Conservation (phyloP, 1,140 invertebrate genomes). For the Paracyclopina nana region DNA sequence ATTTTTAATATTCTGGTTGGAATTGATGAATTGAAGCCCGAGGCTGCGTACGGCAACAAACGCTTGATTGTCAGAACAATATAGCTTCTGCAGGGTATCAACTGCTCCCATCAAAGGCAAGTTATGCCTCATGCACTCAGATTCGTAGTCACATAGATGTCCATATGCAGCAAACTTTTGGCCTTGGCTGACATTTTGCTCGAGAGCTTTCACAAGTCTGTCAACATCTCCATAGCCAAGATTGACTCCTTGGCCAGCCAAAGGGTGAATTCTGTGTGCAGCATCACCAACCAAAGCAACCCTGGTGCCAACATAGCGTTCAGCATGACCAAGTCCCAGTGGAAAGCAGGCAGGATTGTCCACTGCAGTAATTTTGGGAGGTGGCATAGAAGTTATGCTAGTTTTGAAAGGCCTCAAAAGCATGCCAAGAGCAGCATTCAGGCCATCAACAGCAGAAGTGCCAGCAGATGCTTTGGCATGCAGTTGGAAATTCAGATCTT, state of each 20-base stretch:
- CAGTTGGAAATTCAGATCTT: neutral
- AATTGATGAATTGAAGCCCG: constrained; percentile 62
- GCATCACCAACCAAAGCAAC: constrained; percentile 53
- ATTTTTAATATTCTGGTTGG: too few relatives aligned
- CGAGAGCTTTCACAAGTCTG: constrained; percentile 43
- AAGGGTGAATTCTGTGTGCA: constrained; percentile 52
- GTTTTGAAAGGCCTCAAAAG: neutral
- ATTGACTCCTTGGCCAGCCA: constrained; percentile 94
- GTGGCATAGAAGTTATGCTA: neutral
- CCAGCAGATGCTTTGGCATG: neutral
- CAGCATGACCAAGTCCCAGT: constrained; percentile 68
- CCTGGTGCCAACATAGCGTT: constrained; percentile 50
- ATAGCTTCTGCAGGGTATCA: constrained; percentile 68
- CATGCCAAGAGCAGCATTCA: neutral
- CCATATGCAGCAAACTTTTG: constrained; percentile 32
- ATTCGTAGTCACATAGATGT: constrained; percentile 67
- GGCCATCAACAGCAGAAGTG: neutral
- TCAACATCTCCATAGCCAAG: constrained; percentile 82
- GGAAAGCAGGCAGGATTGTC: constrained; percentile 77
- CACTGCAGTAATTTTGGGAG: neutral
- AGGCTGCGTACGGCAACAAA: constrained; percentile 47
- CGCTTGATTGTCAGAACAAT: constrained; percentile 32
- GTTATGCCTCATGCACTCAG: constrained; percentile 56
- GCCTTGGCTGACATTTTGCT: constrained; percentile 47
- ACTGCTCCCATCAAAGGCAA: constrained; percentile 66